phyloP scores from a whole-genome alignment of 1,140 invertebrate species.

The Geopemphigus sp. region DNA sequence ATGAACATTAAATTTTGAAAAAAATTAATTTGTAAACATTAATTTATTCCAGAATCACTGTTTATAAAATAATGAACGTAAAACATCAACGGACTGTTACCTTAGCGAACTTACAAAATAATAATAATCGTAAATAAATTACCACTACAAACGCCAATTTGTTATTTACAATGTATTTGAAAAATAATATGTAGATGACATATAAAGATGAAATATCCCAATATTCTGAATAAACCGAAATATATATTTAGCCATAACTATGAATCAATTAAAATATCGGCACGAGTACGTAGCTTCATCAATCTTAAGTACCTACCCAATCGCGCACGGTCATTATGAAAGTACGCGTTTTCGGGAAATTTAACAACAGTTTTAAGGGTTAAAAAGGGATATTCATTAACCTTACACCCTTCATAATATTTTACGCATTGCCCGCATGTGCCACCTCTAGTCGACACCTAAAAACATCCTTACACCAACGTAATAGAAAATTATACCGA shows the following conservation, averaged over 20 bases:
- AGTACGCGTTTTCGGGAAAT: constrained; percentile 37
- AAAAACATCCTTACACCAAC: neutral
- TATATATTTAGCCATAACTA: neutral
- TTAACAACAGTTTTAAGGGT: constrained; percentile 46
- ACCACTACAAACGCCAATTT: neutral
- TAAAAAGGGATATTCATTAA: constrained; percentile 46
- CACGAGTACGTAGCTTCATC: constrained; percentile 8
- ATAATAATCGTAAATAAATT: neutral
- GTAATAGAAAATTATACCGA: constrained; percentile 27
- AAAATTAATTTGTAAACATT: neutral
- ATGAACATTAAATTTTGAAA: neutral
- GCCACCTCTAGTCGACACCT: neutral
- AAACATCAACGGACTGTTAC: neutral
- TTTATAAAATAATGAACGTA: too few relatives aligned
- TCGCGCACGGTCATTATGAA: neutral
- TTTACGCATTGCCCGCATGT: constrained; percentile 4
- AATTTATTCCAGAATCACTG: neutral
- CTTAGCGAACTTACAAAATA: neutral
- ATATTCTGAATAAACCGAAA: neutral
- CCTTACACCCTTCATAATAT: constrained; percentile 38
- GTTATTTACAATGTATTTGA: neutral
- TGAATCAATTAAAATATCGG: neutral
- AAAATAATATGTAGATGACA: neutral
- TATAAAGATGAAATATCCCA: neutral
- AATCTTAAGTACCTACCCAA: neutral